A percentile compares a stretch with the other conserved stretches of the same genome.
phyloP scores from a whole-genome alignment of 2,888 invertebrate genomes.

The Aporophyla lueneburgensis region DNA sequence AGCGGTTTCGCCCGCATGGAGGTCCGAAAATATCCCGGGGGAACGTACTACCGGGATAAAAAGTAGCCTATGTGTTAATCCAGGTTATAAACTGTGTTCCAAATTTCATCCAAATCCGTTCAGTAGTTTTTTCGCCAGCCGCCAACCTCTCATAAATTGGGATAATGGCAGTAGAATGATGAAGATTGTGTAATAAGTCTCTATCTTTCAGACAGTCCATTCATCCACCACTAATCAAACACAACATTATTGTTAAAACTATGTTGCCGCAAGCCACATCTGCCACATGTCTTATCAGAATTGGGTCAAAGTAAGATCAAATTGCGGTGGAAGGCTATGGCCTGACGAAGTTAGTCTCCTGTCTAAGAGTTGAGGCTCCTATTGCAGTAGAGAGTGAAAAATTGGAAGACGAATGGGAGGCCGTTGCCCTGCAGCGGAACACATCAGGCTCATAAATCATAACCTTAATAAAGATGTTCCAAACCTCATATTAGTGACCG shows the following conservation, averaged over 20 bases:
- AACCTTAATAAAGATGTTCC: not conserved
- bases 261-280: not conserved
- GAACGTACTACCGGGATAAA: no score
- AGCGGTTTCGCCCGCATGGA: no score
- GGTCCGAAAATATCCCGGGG: no score
- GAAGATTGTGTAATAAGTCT: no score
- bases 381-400: not conserved
- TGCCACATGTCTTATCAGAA: not conserved
- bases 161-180: not conserved
- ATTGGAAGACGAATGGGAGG: no score
- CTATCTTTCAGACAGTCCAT: not conserved
- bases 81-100: no score
- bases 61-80: no score
- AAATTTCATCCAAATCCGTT: no score
- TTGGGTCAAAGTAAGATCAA: not conserved
- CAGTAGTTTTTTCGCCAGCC: no score
- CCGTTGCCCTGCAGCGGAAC: no score
- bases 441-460: not conserved
- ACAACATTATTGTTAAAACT: not conserved
- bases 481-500: constrained; percentile 95
- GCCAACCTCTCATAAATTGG: no score
- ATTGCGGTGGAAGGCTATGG: not conserved
- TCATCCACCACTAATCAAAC: not conserved
- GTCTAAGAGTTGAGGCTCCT: not conserved
- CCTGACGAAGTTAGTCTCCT: no score